phyloP scores from a whole-genome alignment of 2,113 vertebrate genomes.

The Caracal caracal region DNA sequence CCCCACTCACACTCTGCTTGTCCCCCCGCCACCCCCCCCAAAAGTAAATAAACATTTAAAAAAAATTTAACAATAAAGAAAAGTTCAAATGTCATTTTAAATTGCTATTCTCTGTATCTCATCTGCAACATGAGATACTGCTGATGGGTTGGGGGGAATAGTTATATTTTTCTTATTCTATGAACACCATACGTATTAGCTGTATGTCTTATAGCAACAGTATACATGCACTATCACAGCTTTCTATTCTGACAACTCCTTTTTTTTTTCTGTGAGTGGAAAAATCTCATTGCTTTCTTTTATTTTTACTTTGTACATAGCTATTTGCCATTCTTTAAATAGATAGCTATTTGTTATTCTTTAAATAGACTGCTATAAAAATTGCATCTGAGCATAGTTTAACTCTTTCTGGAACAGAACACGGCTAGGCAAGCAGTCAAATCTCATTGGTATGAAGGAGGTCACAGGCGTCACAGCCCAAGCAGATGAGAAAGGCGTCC shows the following conservation, averaged over 20 bases:
- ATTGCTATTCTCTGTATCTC: slow-evolving; percentile 58
- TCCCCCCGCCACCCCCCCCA: too few species aligned
- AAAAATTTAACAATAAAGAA: too few species aligned
- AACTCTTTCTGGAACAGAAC: slow-evolving; percentile 72
- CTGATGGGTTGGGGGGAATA: slow-evolving; percentile 16
- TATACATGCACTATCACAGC: slow-evolving; percentile 66
- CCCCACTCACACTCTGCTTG: too few species aligned
- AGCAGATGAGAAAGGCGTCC: neutral
- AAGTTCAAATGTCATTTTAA: slow-evolving; percentile 60
- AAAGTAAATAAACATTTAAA: too few species aligned
- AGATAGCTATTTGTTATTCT: neutral
- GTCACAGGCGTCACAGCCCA: too few species aligned
- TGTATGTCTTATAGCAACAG: slow-evolving; percentile 70
- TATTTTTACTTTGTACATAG: slow-evolving; percentile 43
- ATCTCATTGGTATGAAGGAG: neutral
- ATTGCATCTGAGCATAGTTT: slow-evolving; percentile 73
- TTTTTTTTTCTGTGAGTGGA: slow-evolving; percentile 57
- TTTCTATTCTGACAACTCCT: slow-evolving; percentile 70
- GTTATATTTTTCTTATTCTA: neutral
- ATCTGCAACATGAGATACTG: slow-evolving; percentile 67
- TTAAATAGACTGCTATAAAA: slow-evolving; percentile 75
- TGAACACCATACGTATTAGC: slow-evolving; percentile 60
- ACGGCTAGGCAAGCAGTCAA: slow-evolving; percentile 74
- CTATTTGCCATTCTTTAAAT: slow-evolving; percentile 67
- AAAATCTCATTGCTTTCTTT: neutral